A percentile compares a stretch with the other conserved stretches of the same genome.
Conservation (phyloP, 2,797 vertebrate genomes). For the Sebastes taczanowskii region DNA sequence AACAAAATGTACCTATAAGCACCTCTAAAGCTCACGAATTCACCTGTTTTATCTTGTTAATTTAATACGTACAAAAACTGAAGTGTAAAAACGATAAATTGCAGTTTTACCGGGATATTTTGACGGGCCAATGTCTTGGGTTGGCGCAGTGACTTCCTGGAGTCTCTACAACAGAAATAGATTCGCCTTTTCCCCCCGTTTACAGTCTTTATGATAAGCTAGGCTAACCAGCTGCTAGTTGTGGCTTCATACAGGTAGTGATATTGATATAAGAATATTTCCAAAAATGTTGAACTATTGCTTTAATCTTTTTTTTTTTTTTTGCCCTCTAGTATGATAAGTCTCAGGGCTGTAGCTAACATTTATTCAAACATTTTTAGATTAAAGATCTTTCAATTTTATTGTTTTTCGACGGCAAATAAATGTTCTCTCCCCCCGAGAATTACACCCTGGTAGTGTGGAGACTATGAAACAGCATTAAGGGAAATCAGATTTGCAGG, state of each 20-base stretch:
- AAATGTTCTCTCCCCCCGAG: background rate
- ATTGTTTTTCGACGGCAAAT: background rate
- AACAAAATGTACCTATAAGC: background rate
- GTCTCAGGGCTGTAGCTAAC: background rate
- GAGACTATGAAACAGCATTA: background rate
- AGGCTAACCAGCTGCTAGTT: background rate
- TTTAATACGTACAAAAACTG: no score
- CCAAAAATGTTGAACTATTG: background rate
- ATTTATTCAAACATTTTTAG: background rate
- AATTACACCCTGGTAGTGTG: background rate
- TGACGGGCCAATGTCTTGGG: background rate
- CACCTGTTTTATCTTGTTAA: no score
- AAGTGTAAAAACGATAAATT: background rate
- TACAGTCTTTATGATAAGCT: background rate
- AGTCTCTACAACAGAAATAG: background rate
- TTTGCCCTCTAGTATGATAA: background rate
- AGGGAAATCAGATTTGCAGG: background rate
- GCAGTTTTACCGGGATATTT: rapidly evolving
- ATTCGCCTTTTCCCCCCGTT: background rate
- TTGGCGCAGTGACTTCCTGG: background rate
- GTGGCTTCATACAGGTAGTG: background rate
- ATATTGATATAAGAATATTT: background rate
- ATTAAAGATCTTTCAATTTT: background rate
- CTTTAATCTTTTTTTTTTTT: no score
- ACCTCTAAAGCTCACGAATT: background rate